Evolutionary conservation across 1,140 invertebrate genomes (phyloP), one percentile per base, ranked within the genome.

Genomic region (Macrosteles quadrilineatus): DNA sequence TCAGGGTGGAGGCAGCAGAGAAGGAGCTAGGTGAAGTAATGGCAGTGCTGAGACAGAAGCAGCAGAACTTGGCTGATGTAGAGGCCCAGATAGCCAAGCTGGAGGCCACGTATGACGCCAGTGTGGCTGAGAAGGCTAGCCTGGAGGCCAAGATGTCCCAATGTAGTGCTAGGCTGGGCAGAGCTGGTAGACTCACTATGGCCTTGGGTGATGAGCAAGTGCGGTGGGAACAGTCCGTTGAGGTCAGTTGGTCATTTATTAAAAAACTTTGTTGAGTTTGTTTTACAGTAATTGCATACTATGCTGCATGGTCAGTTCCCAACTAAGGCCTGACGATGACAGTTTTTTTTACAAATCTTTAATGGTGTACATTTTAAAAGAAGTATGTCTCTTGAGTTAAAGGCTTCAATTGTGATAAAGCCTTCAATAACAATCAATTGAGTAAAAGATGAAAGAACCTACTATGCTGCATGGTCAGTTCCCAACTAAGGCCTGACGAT

Each of bases 151-250:
- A 82, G 29, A 92, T 96, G 43, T 85, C 87, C 69, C 78, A 93
- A n/a, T 93, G 91, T 0, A 89, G 88, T 31, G 87, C 87, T 0
- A 82, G 94, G 68, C 80, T 97, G 1, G 88, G 88, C 63, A 84
- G 94, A 67, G 93, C 94, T 0, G 91, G 90, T 0, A 86, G 91
- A 73, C 81, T 97, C 0, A 96, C 93, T 1, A 88, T 91, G 4
- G 94, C 94, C 19, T 81, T 97, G 0, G 88, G 89, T 0, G 92
- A 95, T 76, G 94, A 96, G 78, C 89, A 94, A 79, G 83, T 88
- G 3, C 84, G 92, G 50, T 97, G 94, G 94, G 86, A 90, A 70
- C 85, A 90, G 67, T 86, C 85, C 45, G 89, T 93, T 4, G 83
- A 87, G 80, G 90, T 91, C 79, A 72, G 71, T 67, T 62, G 4